A percentile compares a stretch with the other conserved stretches of the same genome.
Conservation (phyloP, 2,888 invertebrate genomes). For the Folsomia candida region DNA sequence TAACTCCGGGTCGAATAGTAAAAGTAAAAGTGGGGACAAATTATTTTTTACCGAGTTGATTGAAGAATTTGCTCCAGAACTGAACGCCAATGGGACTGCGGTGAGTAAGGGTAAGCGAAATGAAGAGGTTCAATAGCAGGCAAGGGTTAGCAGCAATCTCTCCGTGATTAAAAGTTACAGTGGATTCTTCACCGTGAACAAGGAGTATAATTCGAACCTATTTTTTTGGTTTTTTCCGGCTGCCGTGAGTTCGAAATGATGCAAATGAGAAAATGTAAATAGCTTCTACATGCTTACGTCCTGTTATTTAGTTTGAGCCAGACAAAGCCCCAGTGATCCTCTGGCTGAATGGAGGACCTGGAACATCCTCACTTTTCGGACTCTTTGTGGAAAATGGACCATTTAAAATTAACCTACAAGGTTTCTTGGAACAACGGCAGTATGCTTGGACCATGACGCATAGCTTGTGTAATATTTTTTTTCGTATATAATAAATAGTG, state of each 20-base stretch:
- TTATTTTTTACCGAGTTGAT: constrained; percentile 73
- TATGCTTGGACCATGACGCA: constrained; percentile 79
- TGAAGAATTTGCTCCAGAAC: no score
- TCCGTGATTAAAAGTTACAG: constrained; percentile 64
- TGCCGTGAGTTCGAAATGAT: constrained; percentile 54
- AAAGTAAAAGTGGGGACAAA: constrained; percentile 30
- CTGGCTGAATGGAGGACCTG: constrained; percentile 64
- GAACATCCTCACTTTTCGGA: constrained; percentile 60
- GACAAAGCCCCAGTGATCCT: constrained; percentile 55
- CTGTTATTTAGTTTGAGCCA: constrained; percentile 15
- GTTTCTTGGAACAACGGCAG: constrained; percentile 52
- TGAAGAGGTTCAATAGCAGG: constrained; percentile 58
- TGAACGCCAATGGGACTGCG: no score
- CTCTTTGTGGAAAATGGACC: constrained; percentile 65
- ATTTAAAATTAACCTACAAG: constrained; percentile 53
- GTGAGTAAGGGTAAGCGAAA: constrained; percentile 63
- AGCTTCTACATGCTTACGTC: no score
- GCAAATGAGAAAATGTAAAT: constrained; percentile 5
- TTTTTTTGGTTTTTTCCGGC: constrained; percentile 93
- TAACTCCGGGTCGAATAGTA: no score
- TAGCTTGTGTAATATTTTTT: constrained; percentile 72
- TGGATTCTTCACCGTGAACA: constrained; percentile 80
- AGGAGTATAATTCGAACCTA: constrained; percentile 71
- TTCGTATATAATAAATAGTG: no score
- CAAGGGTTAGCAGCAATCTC: constrained; percentile 51